Base-by-base conservation (phyloP, 2,113 vertebrate species). In the Salvelinus sp. region DNA sequence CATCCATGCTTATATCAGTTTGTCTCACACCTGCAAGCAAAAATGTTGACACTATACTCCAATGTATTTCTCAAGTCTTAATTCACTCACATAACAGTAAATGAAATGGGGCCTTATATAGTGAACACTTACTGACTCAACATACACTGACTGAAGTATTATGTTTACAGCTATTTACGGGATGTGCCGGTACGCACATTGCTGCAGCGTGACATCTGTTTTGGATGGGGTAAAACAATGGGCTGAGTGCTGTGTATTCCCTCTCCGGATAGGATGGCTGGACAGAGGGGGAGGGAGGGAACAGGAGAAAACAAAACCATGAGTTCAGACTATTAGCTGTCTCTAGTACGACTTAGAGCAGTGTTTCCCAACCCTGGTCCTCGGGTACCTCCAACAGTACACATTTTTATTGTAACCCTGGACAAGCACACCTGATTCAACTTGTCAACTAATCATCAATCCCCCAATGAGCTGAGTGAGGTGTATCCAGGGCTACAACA, bases 161-260 rank as follows among this genome's bases (percentile, higher is more conserved):
- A 38, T 18, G 12, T 63, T 63, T n/a, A 63, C 6, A 4, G 66
- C n/a, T 68, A 38, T 38, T 30, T 13, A 38, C 30, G 66, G 33
- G 66, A 30, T 9, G 65, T 33, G 6, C 14, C 1, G 6, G 33
- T 38, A 38, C 20, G 12, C 66, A 70, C 47, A 67, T 12, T 67
- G 71, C 30, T 77, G 30, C 63, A 68, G 50, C 73, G 23, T 48
- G 62, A 71, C 60, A 67, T 14, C 4, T 66, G 23, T 74, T 77
- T 25, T 25, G n/a, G 66, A 1, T 28, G 50, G 23, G 18, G 23
- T 6, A 25, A 57, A 72, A 68, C 33, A 63, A 78, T 74, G 48
- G 68, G 54, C 72, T 68, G 68, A 70, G 79, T 1, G 4, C 27
- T 22, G 14, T 50, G 23, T 50, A 20, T 23, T 64, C 23, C 58